These are phyloP conservation scores for Doris montereyensis DNA, from an alignment of 2,888 invertebrate species.

Conservation along the genomic window DNA sequence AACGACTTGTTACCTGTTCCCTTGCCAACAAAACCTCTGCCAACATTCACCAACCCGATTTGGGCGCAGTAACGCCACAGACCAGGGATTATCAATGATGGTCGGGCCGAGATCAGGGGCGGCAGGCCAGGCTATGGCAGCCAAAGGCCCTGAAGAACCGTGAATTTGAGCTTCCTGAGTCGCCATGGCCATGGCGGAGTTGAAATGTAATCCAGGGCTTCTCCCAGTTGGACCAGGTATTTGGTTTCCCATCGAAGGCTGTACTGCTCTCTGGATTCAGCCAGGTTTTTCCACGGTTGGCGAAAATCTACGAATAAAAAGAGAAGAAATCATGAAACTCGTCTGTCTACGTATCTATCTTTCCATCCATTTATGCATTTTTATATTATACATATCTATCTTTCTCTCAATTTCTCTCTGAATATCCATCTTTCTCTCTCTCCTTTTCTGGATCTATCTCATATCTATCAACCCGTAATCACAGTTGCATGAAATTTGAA, in stretches of 20 bases:
- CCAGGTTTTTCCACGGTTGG: constrained; percentile 77
- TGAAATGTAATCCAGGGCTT: constrained; percentile 78
- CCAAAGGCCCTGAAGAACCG: constrained; percentile 78
- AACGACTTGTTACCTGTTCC: constrained; percentile 73
- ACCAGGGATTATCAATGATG: constrained; percentile 80
- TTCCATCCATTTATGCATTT: too few species aligned
- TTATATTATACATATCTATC: too few species aligned
- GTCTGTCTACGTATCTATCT: too few species aligned
- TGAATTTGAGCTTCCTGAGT: constrained; percentile 80
- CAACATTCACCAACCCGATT: constrained; percentile 78
- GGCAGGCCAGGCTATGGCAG: constrained; percentile 80
- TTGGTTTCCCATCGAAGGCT: constrained; percentile 78
- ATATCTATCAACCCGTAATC: too few species aligned
- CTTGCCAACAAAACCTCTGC: constrained; percentile 79
- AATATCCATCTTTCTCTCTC: too few species aligned
- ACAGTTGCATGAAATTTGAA: too few species aligned
- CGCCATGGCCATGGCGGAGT: constrained; percentile 63
- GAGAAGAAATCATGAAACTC: too few species aligned
- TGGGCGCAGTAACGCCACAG: constrained; percentile 78
- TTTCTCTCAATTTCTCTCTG: too few species aligned
- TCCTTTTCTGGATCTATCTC: too few species aligned
- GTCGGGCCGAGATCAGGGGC: constrained; percentile 76
- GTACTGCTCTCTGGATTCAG: constrained; percentile 79
- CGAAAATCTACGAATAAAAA: constrained; percentile 66
- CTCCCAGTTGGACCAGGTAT: constrained; percentile 77